Base-by-base conservation (phyloP, 2,888 invertebrate species). In the Agrotis exclamationis region DNA sequence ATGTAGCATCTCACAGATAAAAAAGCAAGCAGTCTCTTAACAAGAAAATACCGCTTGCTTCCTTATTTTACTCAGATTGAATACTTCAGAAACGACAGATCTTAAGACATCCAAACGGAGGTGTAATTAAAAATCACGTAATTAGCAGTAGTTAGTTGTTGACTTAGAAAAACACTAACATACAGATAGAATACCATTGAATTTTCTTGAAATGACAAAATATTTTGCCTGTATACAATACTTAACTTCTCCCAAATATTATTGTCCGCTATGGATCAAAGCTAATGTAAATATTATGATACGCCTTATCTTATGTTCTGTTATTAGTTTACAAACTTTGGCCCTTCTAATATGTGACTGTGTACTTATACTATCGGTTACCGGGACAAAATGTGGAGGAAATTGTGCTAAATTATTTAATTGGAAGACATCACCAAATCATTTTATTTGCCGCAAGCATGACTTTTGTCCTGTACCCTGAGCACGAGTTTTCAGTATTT, bases 281-380 rank as follows among this genome's bases (percentile, higher is more conserved):
- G 81, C 77, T 69, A 80, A 84, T 73, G 84, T 88, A 88, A 91
- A 91, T 87, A 90, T 88, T 87, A 78, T 86, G 83, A 80, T 77
- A 83, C 67, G 67, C 44, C 71, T 76, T 79, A 80, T 80, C 71
- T 76, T 56, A n/a, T 33, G 28, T 62, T 22, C 28, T 44, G 53
- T 51, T 57, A 63, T 18, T 57, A 39, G 53, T 75, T 56, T 33
- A 72, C 75, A 78, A 74, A 70, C 79, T 71, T 63, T 78, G 78
- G 58, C 62, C 78, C 72, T 82, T 66, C 33, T n/a, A 51, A 51
- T 58, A 18, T 56, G 11, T 66, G 50, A 39, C 24, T 39, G 13
- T 57, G 14, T 47, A 20, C 28, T 72, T 22, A 14, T 56, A 54
- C 45, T 62, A 63, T 66, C 62, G 53, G 51, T 62, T 73, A 50